Base-by-base conservation (phyloP, 2,797 vertebrate genomes). In the Mus spretus region DNA sequence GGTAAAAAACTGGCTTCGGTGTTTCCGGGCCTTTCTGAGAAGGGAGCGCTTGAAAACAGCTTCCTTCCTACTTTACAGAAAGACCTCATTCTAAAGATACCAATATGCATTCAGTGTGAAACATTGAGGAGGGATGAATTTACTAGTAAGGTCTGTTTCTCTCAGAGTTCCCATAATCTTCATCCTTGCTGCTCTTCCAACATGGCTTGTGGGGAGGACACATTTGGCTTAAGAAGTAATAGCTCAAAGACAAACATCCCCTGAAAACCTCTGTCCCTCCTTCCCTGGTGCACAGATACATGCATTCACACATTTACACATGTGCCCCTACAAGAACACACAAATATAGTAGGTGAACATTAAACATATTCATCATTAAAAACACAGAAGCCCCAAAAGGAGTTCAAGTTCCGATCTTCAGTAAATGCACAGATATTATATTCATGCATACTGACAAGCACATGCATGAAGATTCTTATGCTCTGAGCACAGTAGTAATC, bases 1-100 rank as follows among this genome's bases (percentile, higher is more conserved):
- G 44, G 47, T 65, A 59, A 65, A 65, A 88, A 13, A 86, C 85
- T 22, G 47, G 78, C 28, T 65, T 47, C 89, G 79, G 85, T 12
- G 37, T 89, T 40, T 79, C 57, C 40, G 28, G 88, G 85, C 61
- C 78, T 91, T 93, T 47, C 55, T 28, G 44, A 47, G 28, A 78
- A 40, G 19, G n/a, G 92, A 89, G 34, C 44, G 77, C 89, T 89
- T 91, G 10, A 86, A 96, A 91, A 91, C 37, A 83, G 75, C 75
- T 89, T 65, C 44, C 5, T 50, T 20, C 28, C 37, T 70, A 63
- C n/a, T 86, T 95, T 89, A 91, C 79, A 70, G 97, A 57, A 53
- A 13, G 47, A 3, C n/a, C 14, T 93, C 24, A 59, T 50, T 89
- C 93, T 72, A 63, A 7, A 80, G 93, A 79, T 87, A 74, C 59